Evolutionary conservation across 2,113 vertebrate genomes (phyloP).

Genomic region (Fulmarus glacialis): DNA sequence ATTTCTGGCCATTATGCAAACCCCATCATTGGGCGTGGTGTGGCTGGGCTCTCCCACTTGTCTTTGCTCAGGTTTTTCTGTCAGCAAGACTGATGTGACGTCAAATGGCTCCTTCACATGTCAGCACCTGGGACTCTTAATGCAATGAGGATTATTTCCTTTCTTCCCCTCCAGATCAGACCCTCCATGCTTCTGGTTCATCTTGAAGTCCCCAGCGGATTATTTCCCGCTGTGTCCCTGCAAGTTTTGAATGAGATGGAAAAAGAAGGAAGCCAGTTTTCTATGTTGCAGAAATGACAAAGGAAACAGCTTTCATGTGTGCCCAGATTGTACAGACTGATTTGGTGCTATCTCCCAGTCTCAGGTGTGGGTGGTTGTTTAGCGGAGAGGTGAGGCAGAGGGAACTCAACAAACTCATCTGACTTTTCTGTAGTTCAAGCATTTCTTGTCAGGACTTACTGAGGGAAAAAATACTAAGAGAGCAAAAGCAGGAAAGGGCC

Average conservation of each 20-base stretch:
- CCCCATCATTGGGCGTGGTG: accelerated
- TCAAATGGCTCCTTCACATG: not conserved
- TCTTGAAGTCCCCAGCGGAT: not conserved
- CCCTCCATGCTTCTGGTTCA: not conserved
- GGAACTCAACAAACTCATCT: not conserved
- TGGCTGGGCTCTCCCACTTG: not conserved
- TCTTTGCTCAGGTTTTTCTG: not conserved
- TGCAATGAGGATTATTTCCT: not conserved
- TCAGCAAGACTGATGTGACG: not conserved
- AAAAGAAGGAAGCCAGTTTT: not conserved
- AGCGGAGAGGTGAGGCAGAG: not conserved
- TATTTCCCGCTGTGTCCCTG: not conserved
- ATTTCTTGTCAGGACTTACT: constrained; percentile 11
- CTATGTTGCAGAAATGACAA: not conserved
- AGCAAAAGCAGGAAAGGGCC: constrained; percentile 71
- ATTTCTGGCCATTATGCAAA: not conserved
- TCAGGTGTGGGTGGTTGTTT: not conserved
- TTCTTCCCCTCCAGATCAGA: not conserved
- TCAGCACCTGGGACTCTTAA: not conserved
- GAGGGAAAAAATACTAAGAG: not conserved
- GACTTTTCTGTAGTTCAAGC: constrained; percentile 40
- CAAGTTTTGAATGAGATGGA: not conserved
- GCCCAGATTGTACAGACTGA: not conserved
- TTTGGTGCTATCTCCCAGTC: not conserved
- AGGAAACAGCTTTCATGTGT: not conserved